Percentiles rank a stretch among this genome's conserved stretches.
Evolutionary conservation across 2,797 vertebrate species (phyloP).

Genomic region (Anisognathus igniventris): DNA sequence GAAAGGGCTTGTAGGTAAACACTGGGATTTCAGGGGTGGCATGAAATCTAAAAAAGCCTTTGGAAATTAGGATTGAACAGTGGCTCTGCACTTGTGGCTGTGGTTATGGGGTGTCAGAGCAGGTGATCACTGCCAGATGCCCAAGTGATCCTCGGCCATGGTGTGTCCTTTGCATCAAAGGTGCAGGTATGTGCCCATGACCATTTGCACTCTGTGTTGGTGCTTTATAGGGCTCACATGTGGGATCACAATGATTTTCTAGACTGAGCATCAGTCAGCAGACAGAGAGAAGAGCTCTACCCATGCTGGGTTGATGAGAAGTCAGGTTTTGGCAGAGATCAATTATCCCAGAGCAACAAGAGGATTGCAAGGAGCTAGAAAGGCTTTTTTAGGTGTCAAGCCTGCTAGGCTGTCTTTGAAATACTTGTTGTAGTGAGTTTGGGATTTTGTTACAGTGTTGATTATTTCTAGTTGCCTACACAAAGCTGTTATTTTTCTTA

Average conservation of each 20-base stretch:
- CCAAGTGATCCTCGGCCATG: neutral
- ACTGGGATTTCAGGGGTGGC: neutral
- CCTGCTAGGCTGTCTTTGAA: neutral
- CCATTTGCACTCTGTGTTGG: neutral
- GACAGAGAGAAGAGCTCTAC: neutral
- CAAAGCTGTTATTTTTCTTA: neutral
- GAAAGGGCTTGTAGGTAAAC: neutral
- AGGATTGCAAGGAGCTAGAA: neutral
- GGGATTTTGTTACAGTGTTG: neutral
- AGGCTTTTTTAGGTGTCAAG: neutral
- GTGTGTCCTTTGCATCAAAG: neutral
- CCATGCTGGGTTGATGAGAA: rapidly evolving
- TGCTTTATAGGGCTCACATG: neutral
- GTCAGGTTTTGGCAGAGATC: neutral
- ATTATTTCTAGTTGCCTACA: neutral
- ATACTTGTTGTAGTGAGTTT: neutral
- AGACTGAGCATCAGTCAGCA: neutral
- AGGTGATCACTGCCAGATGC: neutral
- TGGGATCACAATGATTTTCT: neutral
- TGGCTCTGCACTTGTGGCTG: neutral
- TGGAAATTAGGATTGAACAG: neutral
- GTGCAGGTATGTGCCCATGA: neutral
- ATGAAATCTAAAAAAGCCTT: neutral
- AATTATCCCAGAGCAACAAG: neutral
- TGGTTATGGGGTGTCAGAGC: neutral